Percentiles rank a stretch among this genome's conserved stretches.
Conservation (phyloP, 2,797 vertebrate species). For the Pseudochirops corinnae region DNA sequence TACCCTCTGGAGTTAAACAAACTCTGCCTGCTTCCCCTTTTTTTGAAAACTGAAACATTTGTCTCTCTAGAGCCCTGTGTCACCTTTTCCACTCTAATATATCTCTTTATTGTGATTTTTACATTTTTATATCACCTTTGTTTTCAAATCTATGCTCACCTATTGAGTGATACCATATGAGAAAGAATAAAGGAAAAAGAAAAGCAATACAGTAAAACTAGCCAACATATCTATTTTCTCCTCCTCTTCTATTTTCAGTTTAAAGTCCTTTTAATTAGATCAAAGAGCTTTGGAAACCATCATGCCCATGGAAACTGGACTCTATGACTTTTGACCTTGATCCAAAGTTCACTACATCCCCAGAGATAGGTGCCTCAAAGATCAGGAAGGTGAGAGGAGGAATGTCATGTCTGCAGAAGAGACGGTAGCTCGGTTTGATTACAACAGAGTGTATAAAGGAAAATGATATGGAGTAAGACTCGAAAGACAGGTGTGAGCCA, state of each 20-base stretch:
- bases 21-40: neutral
- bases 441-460: neutral
- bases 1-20: neutral
- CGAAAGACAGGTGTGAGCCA: neutral
- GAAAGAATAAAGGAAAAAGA: neutral
- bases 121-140: neutral
- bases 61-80: neutral
- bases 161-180: neutral
- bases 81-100: neutral
- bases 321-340: neutral
- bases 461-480: neutral
- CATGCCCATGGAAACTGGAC: neutral
- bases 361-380: neutral
- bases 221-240: neutral
- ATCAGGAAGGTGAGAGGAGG: neutral
- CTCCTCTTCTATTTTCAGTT: neutral
- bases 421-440: neutral
- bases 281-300: neutral
- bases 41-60: neutral
- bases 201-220: neutral
- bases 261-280: neutral
- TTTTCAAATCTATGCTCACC: neutral
- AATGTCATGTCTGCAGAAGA: neutral
- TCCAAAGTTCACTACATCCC: neutral
- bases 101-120: neutral